phyloP scores from a whole-genome alignment of 2,113 vertebrate genomes.

The Ameiurus melas region DNA sequence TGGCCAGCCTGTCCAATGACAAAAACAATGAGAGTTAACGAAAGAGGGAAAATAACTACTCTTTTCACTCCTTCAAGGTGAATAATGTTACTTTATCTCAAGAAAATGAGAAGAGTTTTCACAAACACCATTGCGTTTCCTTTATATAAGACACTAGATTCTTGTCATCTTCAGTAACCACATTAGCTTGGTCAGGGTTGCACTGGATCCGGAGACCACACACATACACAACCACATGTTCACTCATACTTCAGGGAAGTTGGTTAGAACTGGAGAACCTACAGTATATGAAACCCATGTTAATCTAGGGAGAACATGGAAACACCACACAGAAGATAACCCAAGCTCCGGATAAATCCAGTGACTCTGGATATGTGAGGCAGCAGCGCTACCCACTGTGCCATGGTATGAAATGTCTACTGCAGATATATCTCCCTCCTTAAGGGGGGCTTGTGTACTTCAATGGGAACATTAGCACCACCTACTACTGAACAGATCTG shows the following conservation, averaged over 20 bases:
- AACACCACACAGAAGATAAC: neutral
- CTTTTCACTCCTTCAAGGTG: neutral
- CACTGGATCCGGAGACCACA: neutral
- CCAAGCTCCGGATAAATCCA: neutral
- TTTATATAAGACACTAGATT: neutral
- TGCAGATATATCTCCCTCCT: neutral
- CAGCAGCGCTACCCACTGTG: neutral
- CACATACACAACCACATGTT: neutral
- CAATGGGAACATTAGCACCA: neutral
- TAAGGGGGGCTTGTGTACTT: neutral
- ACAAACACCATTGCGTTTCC: neutral
- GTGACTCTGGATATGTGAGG: neutral
- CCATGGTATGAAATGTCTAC: neutral
- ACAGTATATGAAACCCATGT: neutral
- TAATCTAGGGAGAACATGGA: neutral
- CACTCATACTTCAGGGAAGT: neutral
- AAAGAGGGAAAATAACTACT: neutral
- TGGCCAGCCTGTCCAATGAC: conserved; percentile 76
- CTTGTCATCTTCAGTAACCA: neutral
- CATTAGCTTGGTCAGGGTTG: neutral
- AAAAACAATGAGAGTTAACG: neutral
- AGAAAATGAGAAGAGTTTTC: neutral
- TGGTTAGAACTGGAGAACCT: neutral
- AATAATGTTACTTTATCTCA: neutral
- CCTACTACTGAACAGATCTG: neutral